Percentiles rank a stretch among this genome's conserved stretches.
Conservation (phyloP, 2,888 invertebrate genomes). For the Orthonevra nobilis region DNA sequence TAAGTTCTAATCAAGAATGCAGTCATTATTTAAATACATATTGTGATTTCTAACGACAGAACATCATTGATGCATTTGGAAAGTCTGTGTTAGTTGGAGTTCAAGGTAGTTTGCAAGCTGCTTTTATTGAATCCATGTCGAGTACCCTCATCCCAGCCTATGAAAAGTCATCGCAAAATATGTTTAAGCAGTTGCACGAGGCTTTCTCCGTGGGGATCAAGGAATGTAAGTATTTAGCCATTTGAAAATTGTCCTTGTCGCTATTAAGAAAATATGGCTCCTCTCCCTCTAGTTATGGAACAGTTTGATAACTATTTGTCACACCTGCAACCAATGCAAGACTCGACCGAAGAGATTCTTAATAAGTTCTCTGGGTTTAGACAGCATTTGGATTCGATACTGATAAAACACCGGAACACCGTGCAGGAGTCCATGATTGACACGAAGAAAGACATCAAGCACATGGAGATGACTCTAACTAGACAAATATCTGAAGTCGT, state of each 20-base stretch:
- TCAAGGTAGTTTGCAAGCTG: conserved; percentile 87
- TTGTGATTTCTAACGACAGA: conserved; percentile 80
- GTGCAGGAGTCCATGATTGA: conserved; percentile 77
- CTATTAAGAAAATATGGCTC: neutral
- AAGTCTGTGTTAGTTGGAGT: conserved; percentile 85
- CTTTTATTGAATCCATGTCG: conserved; percentile 89
- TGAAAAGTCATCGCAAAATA: conserved; percentile 91
- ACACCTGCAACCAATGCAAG: conserved; percentile 79
- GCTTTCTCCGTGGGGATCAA: conserved; percentile 93
- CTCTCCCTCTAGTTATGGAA: conserved; percentile 80
- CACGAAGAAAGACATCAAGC: conserved; percentile 78
- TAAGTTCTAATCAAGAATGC: conserved; percentile 76
- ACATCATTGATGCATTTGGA: conserved; percentile 88
- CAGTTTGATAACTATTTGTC: conserved; percentile 81
- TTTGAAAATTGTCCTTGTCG: neutral
- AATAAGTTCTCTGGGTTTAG: conserved; percentile 76
- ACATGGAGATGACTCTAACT: conserved; percentile 76
- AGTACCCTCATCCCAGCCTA: conserved; percentile 90
- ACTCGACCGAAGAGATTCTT: conserved; percentile 77
- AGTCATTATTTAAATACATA: neutral
- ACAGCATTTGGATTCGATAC: conserved; percentile 76
- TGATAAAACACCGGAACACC: conserved; percentile 76
- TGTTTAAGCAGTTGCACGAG: conserved; percentile 94
- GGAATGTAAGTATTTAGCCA: conserved; percentile 85
- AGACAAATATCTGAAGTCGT: conserved; percentile 78